Conservation (phyloP, 2,888 invertebrate genomes). For the Pristionchus entomophagus region DNA sequence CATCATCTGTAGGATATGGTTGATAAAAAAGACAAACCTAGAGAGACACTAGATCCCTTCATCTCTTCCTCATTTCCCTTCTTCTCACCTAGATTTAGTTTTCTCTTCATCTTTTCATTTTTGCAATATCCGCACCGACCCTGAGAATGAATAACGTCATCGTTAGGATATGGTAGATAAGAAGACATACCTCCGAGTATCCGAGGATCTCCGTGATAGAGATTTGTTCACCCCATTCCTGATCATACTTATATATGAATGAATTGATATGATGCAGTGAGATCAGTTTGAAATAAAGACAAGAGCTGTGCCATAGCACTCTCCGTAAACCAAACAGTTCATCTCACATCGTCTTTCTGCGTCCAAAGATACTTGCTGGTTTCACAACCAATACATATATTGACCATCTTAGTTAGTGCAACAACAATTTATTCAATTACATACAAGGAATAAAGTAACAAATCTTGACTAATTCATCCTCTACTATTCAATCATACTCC, state of each 20-base stretch:
- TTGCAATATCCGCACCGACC: slow-evolving; percentile 72
- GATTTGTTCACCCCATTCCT: not conserved
- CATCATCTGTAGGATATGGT: not conserved
- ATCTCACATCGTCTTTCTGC: too few relatives aligned
- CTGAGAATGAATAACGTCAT: too few relatives aligned
- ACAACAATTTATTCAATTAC: not conserved
- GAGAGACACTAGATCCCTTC: slow-evolving; percentile 15
- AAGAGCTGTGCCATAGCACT: too few relatives aligned
- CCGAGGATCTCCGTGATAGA: slow-evolving; percentile 27
- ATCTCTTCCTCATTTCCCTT: slow-evolving; percentile 41
- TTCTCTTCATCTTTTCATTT: not conserved
- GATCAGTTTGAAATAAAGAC: too few relatives aligned
- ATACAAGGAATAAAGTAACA: not conserved
- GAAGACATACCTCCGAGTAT: too few relatives aligned
- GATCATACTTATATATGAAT: not conserved
- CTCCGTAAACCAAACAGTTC: too few relatives aligned
- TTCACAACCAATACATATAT: too few relatives aligned
- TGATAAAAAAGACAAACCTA: not conserved
- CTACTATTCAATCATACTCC: not conserved
- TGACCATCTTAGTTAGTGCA: too few relatives aligned
- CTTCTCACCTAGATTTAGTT: slow-evolving; percentile 48
- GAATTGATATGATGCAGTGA: not conserved
- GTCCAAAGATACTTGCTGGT: too few relatives aligned
- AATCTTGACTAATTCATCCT: not conserved
- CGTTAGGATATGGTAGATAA: too few relatives aligned